Base-by-base conservation (phyloP, 2,888 invertebrate species). In the Chalcis sispes region DNA sequence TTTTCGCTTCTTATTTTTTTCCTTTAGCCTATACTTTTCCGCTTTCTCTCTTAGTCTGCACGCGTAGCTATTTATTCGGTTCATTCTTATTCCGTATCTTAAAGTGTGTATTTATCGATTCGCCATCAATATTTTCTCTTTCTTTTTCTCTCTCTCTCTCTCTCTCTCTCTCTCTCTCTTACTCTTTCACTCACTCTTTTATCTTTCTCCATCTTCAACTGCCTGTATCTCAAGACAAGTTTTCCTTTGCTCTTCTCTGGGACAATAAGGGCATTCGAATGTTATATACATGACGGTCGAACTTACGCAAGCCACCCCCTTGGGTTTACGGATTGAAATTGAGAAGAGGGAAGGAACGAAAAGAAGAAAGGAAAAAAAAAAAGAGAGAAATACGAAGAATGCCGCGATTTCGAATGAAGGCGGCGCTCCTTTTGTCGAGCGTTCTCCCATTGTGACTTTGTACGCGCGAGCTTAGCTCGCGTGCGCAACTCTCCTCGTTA, bases 221-320 rank as follows among this genome's bases (percentile, higher is more conserved):
- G 25, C 1, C 15, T n/a, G 15, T 42, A 36, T 42, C 25, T 13
- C 23, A 36, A 42, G 27, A 46, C 46, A 25, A 61, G 42, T 61
- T 61, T 46, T 46, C 61, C 27, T 61, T 46, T 61, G 32, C 48
- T n/a, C n/a, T 18, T 48, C 18, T 10, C n/a, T 15, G 32, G 64
- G 64, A 50, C 64, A 64, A 64, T 64, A 50, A 64, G 64, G 64
- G 64, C 48, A 64, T 50, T 50, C 46, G 48, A 64, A 64, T 64
- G 64, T 29, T 64, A 48, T 64, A 64, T 64, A 64, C 32, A 36
- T 40, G 66, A 27, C 52, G n/a, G 25, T 25, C 36, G 67, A 67
- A 56, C 58, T 67, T 67, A 46, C 56, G 32, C 67, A 67, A 58
- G 46, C 52, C 50, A 23, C 50, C 67, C 67, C 32, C 58, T 46